A percentile compares a stretch with the other conserved stretches of the same genome.
phyloP scores from a whole-genome alignment of 2,888 invertebrate species.

The Scaptomyza flava region DNA sequence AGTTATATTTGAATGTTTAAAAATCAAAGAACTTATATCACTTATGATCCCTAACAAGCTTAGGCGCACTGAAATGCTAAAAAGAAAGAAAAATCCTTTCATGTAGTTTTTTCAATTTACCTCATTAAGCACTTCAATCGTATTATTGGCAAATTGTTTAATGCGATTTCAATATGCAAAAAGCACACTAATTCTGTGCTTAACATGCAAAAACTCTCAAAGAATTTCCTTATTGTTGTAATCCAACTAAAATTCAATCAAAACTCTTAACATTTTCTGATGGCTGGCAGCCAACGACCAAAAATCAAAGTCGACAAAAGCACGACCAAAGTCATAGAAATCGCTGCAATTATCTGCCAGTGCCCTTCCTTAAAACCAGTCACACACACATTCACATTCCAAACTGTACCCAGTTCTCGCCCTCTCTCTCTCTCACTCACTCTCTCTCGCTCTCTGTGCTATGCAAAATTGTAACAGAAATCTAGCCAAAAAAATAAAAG shows the following conservation, averaged over 20 bases:
- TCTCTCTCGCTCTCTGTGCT: conserved; percentile 1
- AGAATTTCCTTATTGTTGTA: conserved; percentile 53
- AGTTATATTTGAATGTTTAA: too few relatives aligned
- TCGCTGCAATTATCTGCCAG: conserved; percentile 68
- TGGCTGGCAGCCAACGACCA: conserved; percentile 16
- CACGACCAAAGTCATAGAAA: conserved; percentile 63
- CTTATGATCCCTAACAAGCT: background rate
- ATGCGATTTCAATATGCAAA: conserved; percentile 40
- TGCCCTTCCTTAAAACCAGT: conserved; percentile 19
- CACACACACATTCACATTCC: conserved; percentile 30
- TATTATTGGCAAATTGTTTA: conserved; percentile 40
- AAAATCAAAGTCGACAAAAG: conserved; percentile 42
- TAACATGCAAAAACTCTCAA: conserved; percentile 36
- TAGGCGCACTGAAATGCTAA: background rate
- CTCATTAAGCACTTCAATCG: conserved; percentile 34
- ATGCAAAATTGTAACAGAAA: conserved; percentile 59
- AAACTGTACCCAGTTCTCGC: conserved; percentile 28
- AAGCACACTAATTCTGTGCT: conserved; percentile 48
- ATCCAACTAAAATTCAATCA: conserved; percentile 65
- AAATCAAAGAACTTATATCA: background rate
- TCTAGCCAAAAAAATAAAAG: conserved; percentile 38
- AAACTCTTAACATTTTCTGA: conserved; percentile 48
- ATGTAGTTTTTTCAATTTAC: conserved; percentile 4
- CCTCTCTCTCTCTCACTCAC: background rate
- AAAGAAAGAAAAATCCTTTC: conserved; percentile 2